These are phyloP conservation scores for Empis livida DNA, from an alignment of 2,888 invertebrate genomes.

Conservation along the genomic window DNA sequence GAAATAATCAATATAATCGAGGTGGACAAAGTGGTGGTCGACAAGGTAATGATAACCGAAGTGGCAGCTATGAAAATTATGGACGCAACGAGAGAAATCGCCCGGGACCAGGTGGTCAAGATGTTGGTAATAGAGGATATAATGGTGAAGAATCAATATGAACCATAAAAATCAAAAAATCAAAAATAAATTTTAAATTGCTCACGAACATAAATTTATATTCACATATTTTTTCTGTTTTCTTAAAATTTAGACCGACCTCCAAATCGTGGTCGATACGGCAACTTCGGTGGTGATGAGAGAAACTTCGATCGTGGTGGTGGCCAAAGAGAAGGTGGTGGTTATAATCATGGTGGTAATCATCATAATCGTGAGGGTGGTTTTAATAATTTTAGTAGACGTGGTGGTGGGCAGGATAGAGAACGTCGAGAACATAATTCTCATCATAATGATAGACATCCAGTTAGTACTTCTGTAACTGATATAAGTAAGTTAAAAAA, in stretches of 20 bases:
- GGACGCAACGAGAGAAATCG: conserved; percentile 38
- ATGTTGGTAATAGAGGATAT: conserved; percentile 38
- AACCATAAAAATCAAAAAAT: background rate
- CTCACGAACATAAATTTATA: no score
- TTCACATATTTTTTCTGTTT: no score
- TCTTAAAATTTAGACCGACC: conserved; percentile 35
- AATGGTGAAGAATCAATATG: conserved; percentile 27
- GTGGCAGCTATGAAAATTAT: conserved; percentile 39
- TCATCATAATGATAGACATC: conserved; percentile 30
- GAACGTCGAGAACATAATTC: conserved; percentile 24
- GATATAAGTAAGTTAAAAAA: background rate
- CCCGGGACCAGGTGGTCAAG: conserved; percentile 31
- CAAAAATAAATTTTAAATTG: no score
- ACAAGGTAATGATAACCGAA: conserved; percentile 16
- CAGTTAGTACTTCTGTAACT: conserved; percentile 14
- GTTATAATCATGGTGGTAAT: conserved; percentile 13
- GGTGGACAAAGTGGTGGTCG: conserved; percentile 18
- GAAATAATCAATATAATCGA: conserved; percentile 20
- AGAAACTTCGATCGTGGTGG: conserved; percentile 22
- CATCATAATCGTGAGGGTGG: conserved; percentile 34
- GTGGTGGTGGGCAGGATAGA: conserved; percentile 21
- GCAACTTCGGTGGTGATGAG: conserved; percentile 34
- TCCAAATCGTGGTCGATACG: conserved; percentile 35
- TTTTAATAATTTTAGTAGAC: conserved; percentile 35
- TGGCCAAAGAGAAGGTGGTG: background rate